These are phyloP conservation scores for Rhizoglyphus robini DNA, from an alignment of 1,140 invertebrate species.

Conservation along the genomic window DNA sequence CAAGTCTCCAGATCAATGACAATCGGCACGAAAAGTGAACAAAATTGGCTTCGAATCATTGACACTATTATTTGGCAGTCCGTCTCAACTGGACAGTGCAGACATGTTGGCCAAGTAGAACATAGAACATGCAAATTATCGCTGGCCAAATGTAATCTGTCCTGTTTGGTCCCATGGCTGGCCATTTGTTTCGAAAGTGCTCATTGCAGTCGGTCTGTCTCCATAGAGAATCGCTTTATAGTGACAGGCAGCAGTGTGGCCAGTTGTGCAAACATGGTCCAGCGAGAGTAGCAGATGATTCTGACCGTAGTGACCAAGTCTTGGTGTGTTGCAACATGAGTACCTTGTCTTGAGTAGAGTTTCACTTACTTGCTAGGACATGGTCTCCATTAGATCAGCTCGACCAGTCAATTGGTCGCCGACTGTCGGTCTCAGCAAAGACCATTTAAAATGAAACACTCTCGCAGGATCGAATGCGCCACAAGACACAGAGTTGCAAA, in stretches of 20 bases:
- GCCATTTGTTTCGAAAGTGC: neutral
- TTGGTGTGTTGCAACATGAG: too few relatives aligned
- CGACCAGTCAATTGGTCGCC: conserved; percentile 5
- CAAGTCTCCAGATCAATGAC: conserved; percentile 4
- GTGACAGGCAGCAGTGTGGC: too few relatives aligned
- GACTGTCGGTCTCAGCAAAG: neutral
- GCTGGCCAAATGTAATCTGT: neutral
- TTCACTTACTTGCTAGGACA: too few relatives aligned
- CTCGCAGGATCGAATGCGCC: neutral
- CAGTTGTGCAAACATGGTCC: too few relatives aligned
- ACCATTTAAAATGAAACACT: conserved; percentile 5
- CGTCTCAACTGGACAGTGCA: neutral
- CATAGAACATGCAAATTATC: conserved; percentile 5
- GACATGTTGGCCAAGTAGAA: neutral
- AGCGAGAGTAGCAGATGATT: conserved; percentile 4
- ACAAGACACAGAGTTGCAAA: conserved; percentile 5
- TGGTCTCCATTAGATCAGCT: neutral
- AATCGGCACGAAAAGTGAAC: neutral
- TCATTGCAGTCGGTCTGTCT: neutral
- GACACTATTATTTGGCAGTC: neutral
- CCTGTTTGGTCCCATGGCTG: too few relatives aligned
- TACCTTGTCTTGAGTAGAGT: too few relatives aligned
- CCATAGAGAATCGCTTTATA: too few relatives aligned
- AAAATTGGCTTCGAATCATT: conserved; percentile 9
- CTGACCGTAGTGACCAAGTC: too few relatives aligned